phyloP scores from a whole-genome alignment of 2,888 invertebrate species.

The Drosophila flavopinicola region DNA sequence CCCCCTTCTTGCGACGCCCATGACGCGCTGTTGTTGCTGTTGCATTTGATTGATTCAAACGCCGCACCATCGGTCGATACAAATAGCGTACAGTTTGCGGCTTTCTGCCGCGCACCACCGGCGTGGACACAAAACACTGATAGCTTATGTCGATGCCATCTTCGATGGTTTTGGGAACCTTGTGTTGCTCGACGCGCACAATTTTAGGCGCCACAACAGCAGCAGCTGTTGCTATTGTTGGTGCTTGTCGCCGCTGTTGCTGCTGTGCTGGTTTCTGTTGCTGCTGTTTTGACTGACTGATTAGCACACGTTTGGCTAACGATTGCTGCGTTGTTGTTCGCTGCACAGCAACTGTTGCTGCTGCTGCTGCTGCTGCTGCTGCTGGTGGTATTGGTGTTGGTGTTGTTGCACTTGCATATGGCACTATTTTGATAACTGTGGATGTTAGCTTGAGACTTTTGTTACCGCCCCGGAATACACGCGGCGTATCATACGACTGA shows the following conservation, averaged over 20 bases:
- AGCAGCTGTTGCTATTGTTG: background rate
- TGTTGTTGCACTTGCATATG: background rate
- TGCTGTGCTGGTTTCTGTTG: background rate
- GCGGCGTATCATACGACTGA: slow-evolving; percentile 8
- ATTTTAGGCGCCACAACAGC: slow-evolving; percentile 42
- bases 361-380: background rate
- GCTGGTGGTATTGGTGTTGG: background rate
- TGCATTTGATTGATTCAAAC: slow-evolving; percentile 30
- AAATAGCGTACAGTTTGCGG: slow-evolving; percentile 59
- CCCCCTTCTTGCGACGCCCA: slow-evolving; percentile 24
- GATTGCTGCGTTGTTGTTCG: background rate
- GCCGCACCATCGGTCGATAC: slow-evolving; percentile 65
- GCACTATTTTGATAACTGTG: slow-evolving; percentile 58
- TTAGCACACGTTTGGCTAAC: background rate
- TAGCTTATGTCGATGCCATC: slow-evolving; percentile 71
- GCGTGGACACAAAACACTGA: slow-evolving; percentile 57
- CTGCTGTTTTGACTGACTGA: slow-evolving; percentile 6
- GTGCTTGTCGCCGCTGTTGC: background rate
- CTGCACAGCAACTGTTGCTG: background rate
- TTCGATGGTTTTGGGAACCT: slow-evolving; percentile 61
- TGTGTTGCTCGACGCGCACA: slow-evolving; percentile 54
- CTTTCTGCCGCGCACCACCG: slow-evolving; percentile 55
- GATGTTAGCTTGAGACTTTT: slow-evolving; percentile 61
- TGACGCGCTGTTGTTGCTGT: slow-evolving; percentile 5
- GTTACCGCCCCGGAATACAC: slow-evolving; percentile 1